A percentile compares a stretch with the other conserved stretches of the same genome.
Evolutionary conservation across 2,797 vertebrate genomes (phyloP).

Genomic region (Iguana delicatissima): DNA sequence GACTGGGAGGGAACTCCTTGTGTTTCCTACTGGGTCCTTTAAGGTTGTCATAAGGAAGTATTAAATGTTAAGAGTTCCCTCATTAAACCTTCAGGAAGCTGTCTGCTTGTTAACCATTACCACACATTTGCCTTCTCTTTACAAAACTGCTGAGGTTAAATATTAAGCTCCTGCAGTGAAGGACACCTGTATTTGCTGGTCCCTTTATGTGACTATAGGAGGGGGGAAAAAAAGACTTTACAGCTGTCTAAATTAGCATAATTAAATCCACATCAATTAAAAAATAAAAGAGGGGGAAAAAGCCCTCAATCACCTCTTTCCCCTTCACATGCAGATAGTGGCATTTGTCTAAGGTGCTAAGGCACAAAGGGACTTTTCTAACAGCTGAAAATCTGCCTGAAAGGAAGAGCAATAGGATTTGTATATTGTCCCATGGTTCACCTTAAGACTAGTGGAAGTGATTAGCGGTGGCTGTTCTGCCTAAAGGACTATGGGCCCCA

Average conservation of each 20-base stretch:
- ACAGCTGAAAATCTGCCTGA: conserved; percentile 78
- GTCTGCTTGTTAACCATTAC: conserved; percentile 73
- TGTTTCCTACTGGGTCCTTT: conserved; percentile 47
- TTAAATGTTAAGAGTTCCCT: conserved; percentile 59
- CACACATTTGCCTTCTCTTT: conserved; percentile 68
- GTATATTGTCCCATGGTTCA: conserved; percentile 83
- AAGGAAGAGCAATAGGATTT: conserved; percentile 83
- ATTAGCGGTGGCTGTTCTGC: conserved; percentile 74
- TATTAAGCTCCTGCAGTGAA: conserved; percentile 82
- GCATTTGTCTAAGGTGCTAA: conserved; percentile 88
- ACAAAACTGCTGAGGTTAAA: conserved; percentile 82
- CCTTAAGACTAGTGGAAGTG: conserved; percentile 80
- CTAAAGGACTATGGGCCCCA: conserved; percentile 68
- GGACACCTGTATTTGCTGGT: conserved; percentile 90
- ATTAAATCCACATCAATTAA: conserved; percentile 96
- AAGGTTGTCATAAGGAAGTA: conserved; percentile 26
- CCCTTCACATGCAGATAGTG: conserved; percentile 91
- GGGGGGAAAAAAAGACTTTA: conserved; percentile 78
- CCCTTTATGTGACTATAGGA: conserved; percentile 80
- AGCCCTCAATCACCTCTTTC: conserved; percentile 87
- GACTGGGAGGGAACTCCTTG: background rate
- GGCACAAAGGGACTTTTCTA: conserved; percentile 83
- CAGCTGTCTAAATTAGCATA: conserved; percentile 92
- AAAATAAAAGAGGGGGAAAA: conserved; percentile 44
- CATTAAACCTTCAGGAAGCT: conserved; percentile 69